Base-by-base conservation (phyloP, 1,140 invertebrate species). In the Antheraea mylitta region DNA sequence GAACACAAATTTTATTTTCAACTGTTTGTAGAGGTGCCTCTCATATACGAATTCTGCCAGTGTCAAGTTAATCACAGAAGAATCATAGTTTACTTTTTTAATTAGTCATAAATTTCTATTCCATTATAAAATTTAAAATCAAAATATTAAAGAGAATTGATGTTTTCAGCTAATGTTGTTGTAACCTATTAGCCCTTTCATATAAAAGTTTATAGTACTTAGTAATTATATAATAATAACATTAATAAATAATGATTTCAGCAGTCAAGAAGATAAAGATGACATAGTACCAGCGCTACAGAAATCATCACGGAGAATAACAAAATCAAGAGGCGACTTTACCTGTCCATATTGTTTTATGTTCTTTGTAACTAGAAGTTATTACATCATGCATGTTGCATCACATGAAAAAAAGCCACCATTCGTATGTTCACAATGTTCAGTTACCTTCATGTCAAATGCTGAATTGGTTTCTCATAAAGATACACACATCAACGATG, bases 331-430 rank as follows among this genome's bases (percentile, higher is more conserved):
- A 53, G 45, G 13, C 0, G 45, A 53, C 5, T 30, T 9, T 30
- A 30, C 8, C 19, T 61, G 60, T 30, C 18, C 60, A 61, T 61
- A 30, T 10, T 61, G 60, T 61, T 61, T 36, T 61, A 9, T 22
- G 18, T 11, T 22, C 5, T 61, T 61, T 61, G 11, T 10, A 19
- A 61, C 8, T 16, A 42, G 38, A 64, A 11, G 38, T 37, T 7
- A 18, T 3, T 64, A 64, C 18, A 37, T 3, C 18, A 42, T 6
- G 3, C 63, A 64, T 37, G 18, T 64, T 16, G 16, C 30, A 7
- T 18, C 19, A 45, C 63, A 64, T 64, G 37, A 61, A 61, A 61
- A 61, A 61, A 61, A 11, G 4, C 9, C 63, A 64, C 16, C 18
- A n/a, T 64, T 18, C 37, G n/a, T 10, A n/a, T 64, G 63, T 11